A percentile compares a stretch with the other conserved stretches of the same genome.
phyloP scores from a whole-genome alignment of 1,140 invertebrate genomes.

The Drosophila tropicalis region DNA sequence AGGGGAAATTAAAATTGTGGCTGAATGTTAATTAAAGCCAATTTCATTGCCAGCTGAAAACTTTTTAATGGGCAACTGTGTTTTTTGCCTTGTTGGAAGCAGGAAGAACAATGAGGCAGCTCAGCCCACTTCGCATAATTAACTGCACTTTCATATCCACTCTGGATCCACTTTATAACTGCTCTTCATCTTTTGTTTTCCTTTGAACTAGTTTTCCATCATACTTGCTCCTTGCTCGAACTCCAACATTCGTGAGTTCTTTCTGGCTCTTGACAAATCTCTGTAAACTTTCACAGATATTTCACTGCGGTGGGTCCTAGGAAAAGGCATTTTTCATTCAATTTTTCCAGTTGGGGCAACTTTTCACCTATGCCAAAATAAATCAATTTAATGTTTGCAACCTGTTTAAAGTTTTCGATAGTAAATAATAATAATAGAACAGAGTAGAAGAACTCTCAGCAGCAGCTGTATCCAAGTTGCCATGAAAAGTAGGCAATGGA shows the following conservation, averaged over 20 bases:
- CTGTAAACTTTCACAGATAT: neutral
- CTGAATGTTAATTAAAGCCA: constrained; percentile 16
- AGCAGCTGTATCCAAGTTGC: neutral
- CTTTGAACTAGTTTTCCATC: constrained; percentile 12
- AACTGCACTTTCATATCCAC: constrained; percentile 11
- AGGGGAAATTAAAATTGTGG: constrained; percentile 5
- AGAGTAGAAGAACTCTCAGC: neutral
- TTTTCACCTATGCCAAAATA: constrained; percentile 26
- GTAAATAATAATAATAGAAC: constrained; percentile 10
- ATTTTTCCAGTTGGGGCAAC: neutral
- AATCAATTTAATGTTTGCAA: constrained; percentile 22
- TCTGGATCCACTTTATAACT: neutral
- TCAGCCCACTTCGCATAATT: neutral
- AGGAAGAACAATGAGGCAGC: constrained; percentile 1
- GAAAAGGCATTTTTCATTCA: constrained; percentile 6
- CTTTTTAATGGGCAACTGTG: constrained; percentile 14
- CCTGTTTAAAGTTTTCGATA: constrained; percentile 15
- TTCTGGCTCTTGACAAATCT: constrained; percentile 13
- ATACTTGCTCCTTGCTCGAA: neutral
- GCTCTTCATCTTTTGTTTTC: constrained; percentile 11
- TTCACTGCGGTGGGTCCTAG: neutral
- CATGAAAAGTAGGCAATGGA: neutral
- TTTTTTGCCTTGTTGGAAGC: neutral
- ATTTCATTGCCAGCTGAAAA: constrained; percentile 15
- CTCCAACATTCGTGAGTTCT: neutral